These are phyloP conservation scores for Formica exsecta DNA, from an alignment of 1,140 invertebrate species.

Conservation along the genomic window DNA sequence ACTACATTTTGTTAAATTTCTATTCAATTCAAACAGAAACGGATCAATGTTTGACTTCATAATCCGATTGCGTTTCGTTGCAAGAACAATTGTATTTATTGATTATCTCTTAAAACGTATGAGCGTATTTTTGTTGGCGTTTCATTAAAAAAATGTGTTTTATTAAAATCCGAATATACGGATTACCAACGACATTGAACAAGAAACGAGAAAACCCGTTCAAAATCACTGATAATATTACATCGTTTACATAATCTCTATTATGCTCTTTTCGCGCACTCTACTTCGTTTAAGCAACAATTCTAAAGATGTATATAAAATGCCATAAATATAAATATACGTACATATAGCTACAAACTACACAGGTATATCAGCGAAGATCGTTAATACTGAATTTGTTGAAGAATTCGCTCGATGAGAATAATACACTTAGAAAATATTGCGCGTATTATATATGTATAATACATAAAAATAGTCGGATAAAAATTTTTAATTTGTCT, in stretches of 20 bases:
- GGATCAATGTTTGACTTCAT: neutral
- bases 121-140: constrained; percentile 10
- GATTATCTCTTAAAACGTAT: constrained; percentile 5
- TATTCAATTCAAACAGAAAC: neutral
- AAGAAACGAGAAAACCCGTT: neutral
- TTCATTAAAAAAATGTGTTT: constrained; percentile 6
- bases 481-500: constrained; percentile 48
- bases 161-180: neutral
- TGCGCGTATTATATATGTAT: neutral
- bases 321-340: constrained; percentile 51
- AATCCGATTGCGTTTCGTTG: constrained; percentile 4
- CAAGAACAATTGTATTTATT: constrained; percentile 6
- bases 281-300: constrained; percentile 25
- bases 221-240: neutral
- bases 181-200: constrained; percentile 6
- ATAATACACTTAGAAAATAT: constrained; percentile 12
- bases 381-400: constrained; percentile 57
- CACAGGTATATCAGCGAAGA: constrained; percentile 28
- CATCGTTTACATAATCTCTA: neutral
- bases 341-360: constrained; percentile 38
- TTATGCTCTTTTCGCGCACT: neutral
- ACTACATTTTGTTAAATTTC: constrained; percentile 39
- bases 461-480: constrained; percentile 27
- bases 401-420: constrained; percentile 13
- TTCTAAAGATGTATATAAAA: constrained; percentile 43